Percentiles rank a stretch among this genome's conserved stretches.
phyloP scores from a whole-genome alignment of 2,113 vertebrate species.

The Zosterops borbonicus region DNA sequence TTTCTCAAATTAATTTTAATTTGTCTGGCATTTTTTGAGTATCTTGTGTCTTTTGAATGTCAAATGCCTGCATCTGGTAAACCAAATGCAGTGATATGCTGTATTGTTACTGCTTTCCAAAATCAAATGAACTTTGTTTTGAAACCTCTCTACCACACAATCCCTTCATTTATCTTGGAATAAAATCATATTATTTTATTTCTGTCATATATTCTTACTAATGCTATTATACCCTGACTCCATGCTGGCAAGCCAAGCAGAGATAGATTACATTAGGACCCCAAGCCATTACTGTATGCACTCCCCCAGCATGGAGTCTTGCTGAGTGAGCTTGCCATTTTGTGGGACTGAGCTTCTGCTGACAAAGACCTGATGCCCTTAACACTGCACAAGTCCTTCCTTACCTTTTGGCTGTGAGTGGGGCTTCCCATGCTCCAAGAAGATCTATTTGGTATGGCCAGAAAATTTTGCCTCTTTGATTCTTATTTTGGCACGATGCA shows the following conservation, averaged over 20 bases:
- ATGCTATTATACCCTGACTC: neutral
- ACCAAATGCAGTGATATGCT: neutral
- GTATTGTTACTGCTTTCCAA: neutral
- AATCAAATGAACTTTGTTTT: conserved; percentile 6
- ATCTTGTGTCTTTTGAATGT: neutral
- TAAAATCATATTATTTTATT: conserved; percentile 6
- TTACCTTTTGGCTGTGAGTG: neutral
- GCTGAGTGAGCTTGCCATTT: neutral
- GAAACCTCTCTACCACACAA: neutral
- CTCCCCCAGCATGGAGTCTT: neutral
- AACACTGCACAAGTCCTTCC: neutral
- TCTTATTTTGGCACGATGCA: accelerated
- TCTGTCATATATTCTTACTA: conserved; percentile 30
- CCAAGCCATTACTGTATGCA: neutral
- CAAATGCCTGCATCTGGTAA: neutral
- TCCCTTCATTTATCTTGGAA: neutral
- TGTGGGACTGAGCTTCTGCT: neutral
- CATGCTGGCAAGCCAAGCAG: neutral
- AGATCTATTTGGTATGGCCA: neutral
- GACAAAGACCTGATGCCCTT: neutral
- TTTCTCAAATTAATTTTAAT: neutral
- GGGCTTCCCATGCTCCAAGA: neutral
- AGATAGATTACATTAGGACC: neutral
- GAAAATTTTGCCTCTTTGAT: neutral
- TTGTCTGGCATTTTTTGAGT: neutral